Percentiles rank a stretch among this genome's conserved stretches.
phyloP scores from a whole-genome alignment of 1,140 invertebrate genomes.

The Pseudomyrmex flavicornis region DNA sequence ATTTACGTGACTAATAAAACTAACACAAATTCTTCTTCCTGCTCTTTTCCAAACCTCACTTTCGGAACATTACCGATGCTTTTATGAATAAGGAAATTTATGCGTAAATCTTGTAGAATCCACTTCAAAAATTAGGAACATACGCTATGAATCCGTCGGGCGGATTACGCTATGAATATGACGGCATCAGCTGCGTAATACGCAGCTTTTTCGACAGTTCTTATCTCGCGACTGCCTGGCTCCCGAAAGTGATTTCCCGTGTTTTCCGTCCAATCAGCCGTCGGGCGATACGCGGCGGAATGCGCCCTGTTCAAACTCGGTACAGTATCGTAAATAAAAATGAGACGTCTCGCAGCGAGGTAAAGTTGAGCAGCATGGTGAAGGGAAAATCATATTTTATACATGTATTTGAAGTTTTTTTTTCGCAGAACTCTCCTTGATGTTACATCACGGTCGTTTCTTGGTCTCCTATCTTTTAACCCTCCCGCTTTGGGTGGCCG shows the following conservation, averaged over 20 bases:
- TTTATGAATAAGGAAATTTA: background rate
- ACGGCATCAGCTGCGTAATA: background rate
- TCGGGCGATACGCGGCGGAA: background rate
- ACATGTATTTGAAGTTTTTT: slow-evolving; percentile 40
- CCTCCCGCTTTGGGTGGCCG: background rate
- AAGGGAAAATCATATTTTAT: slow-evolving; percentile 54
- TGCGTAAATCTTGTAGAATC: background rate
- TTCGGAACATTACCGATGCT: background rate
- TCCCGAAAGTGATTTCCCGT: slow-evolving; percentile 9
- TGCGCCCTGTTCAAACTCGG: slow-evolving; percentile 3
- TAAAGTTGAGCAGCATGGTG: background rate
- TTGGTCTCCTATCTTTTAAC: background rate
- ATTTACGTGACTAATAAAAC: background rate
- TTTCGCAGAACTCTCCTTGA: slow-evolving; percentile 25
- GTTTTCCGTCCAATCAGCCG: slow-evolving; percentile 13
- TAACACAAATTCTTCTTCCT: background rate
- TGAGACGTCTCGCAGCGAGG: background rate
- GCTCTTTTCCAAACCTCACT: background rate
- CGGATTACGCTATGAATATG: no score
- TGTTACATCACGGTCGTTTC: slow-evolving; percentile 28
- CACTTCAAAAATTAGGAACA: background rate
- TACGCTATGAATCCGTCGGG: background rate
- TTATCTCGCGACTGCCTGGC: slow-evolving; percentile 19
- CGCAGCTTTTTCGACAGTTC: background rate
- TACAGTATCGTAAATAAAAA: slow-evolving; percentile 42